Evolutionary conservation across 2,113 vertebrate genomes (phyloP), one percentile per base, ranked within the genome.

Genomic region (Triplophysa siluroides): DNA sequence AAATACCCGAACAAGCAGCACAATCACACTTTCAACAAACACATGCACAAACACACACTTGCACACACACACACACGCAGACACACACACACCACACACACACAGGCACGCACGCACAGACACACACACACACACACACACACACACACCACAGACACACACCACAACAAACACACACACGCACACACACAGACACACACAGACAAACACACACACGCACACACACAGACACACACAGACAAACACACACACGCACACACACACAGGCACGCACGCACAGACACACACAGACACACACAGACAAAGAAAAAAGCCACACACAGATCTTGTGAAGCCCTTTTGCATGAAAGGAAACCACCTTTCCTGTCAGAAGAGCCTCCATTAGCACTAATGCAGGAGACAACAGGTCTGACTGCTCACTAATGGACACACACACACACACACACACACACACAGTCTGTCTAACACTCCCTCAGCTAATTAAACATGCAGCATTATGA

Each of bases 351-450:
- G 82, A 86, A 84, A 82, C 83, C 84, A 88, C 83, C 86, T 85
- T 82, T 87, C 83, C 82, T 87, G 87, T 87, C 86, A 83, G 84
- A 84, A 78, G 64, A 67, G 75, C 78, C 82, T 87, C 87, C 87
- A 88, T 88, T 88, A 88, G 85, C 82, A 79, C 45, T 87, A 84
- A 83, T 83, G 86, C 77, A 75, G 78, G 84, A 88, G 87, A 87
- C 86, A 83, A 85, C 86, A 86, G 84, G 84, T 84, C 86, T 83
- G 78, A 78, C 75, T 81, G 58, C 83, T 82, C 85, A 88, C 86
- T 87, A 87, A 88, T 87, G 86, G 86, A 88, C 52, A 54, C 18
- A 47, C 75, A 19, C 43, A 43, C 58, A 81, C 65, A 77, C 24
- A 41, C 74, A 33, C 41, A 65, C n/a, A 43, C 66, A 29, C 76